Base-by-base conservation (phyloP, 2,888 invertebrate species). In the Tethea ocularis region DNA sequence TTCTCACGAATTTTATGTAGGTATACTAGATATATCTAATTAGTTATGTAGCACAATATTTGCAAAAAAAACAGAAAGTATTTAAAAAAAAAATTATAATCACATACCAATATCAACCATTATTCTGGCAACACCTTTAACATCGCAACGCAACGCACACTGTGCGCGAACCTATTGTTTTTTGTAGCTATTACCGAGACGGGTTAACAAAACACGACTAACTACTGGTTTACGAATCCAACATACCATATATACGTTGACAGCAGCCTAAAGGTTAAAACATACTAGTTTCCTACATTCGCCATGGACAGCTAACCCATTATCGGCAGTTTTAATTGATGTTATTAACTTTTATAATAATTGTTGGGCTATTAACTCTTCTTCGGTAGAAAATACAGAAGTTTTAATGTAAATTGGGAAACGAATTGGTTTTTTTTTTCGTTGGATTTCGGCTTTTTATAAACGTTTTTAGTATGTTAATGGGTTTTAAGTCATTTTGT, bases 171-270 rank as follows among this genome's bases (percentile, higher is more conserved):
- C 46, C 20, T 46, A 10, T 46, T 46, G 20, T 46, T 46, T 46
- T 46, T 46, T 46, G 46, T 46, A 10, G 3, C 17, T 10, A 46
- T 20, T 20, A 20, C 46, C 20, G 17, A 10, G 46, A 56, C 56
- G 60, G 59, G 68, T 62, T 66, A 72, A 69, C 66, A 68, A 69
- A 68, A 72, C 67, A 69, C 63, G 67, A 66, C 62, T 74, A 75
- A 78, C 77, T 78, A 83, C 78, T 77, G 69, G 74, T 75, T 74
- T 77, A 72, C 66, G 67, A 69, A 72, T 71, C 71, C 60, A 61
- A 54, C 33, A 54, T 62, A 69, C 71, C 78, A 75, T n/a, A n/a
- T 74, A 64, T 60, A 64, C 58, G 71, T 76, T 75, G 77, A 78
- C 81, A 77, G 65, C 63, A 22, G 46, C n/a, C 46, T 46, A 46